Evolutionary conservation across 1,140 invertebrate species (phyloP).

Genomic region (Anastatus disparis): DNA sequence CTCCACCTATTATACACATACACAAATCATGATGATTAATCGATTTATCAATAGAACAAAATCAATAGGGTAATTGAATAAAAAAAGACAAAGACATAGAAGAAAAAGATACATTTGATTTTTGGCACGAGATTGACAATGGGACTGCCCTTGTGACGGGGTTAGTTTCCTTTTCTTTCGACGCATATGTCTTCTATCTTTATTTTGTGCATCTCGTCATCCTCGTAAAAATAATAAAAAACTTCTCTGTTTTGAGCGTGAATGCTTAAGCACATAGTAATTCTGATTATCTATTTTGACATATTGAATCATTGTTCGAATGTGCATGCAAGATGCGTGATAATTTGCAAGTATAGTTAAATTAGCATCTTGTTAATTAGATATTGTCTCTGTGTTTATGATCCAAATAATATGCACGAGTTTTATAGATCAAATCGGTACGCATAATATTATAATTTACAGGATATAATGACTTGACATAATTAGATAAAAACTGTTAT

Average conservation of each 20-base stretch:
- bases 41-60: conserved; percentile 56
- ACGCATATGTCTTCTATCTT: background rate
- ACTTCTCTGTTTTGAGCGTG: background rate
- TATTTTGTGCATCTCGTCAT: background rate
- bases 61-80: background rate
- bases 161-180: conserved; percentile 1
- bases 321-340: background rate
- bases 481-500: too few species aligned
- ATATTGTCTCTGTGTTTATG: too few species aligned
- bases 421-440: too few species aligned
- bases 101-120: conserved; percentile 8
- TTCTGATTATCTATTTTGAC: background rate
- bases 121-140: conserved; percentile 38
- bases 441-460: too few species aligned
- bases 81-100: background rate
- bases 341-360: too few species aligned
- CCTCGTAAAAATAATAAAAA: conserved; percentile 18
- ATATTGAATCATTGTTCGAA: background rate
- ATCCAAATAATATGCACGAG: too few species aligned
- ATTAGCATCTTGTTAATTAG: too few species aligned
- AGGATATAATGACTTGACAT: too few species aligned
- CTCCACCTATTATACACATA: conserved; percentile 48
- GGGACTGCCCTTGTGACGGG: conserved; percentile 11
- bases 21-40: conserved; percentile 53
- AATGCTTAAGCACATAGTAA: background rate